Conservation (phyloP, 2,888 invertebrate species). For the Lomographa bimaculata region DNA sequence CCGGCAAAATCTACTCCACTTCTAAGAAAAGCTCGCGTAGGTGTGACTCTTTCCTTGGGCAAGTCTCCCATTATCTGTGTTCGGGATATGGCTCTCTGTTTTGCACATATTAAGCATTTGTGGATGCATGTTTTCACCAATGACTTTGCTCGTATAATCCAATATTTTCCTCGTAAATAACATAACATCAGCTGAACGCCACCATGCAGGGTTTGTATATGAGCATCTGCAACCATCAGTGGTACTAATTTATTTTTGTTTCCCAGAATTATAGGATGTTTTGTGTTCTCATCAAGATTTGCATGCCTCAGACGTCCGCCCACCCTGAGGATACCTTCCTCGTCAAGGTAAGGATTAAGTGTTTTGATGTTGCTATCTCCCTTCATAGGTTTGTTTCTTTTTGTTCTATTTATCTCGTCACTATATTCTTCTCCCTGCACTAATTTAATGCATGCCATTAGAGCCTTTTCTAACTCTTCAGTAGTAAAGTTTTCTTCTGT, state of each 20-base stretch:
- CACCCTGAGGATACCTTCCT: slow-evolving; percentile 3
- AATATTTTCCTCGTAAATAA: slow-evolving; percentile 33
- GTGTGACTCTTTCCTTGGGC: slow-evolving; percentile 29
- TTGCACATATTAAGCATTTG: slow-evolving; percentile 32
- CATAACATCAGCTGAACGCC: slow-evolving; percentile 32
- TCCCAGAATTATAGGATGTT: slow-evolving; percentile 37
- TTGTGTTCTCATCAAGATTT: slow-evolving; percentile 1
- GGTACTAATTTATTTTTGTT: slow-evolving; percentile 25
- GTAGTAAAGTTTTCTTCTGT: slow-evolving; percentile 13
- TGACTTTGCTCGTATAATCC: slow-evolving; percentile 32
- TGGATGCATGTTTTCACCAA: slow-evolving; percentile 26
- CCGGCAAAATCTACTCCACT: slow-evolving; percentile 38
- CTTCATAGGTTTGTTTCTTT: slow-evolving; percentile 19
- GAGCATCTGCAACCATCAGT: neutral
- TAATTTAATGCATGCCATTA: slow-evolving; percentile 21
- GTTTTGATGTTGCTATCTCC: slow-evolving; percentile 23
- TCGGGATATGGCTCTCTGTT: slow-evolving; percentile 20
- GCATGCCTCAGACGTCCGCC: slow-evolving; percentile 3
- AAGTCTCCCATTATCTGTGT: slow-evolving; percentile 38
- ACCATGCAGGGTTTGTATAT: slow-evolving; percentile 26
- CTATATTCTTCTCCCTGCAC: slow-evolving; percentile 25
- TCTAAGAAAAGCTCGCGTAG: slow-evolving; percentile 29
- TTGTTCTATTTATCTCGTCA: slow-evolving; percentile 17
- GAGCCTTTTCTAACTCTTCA: slow-evolving; percentile 22
- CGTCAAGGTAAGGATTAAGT: slow-evolving; percentile 29